Base-by-base conservation (phyloP, 30 jellyfish, hydroid and myxozoan species). In the Euphysa ruthae region DNA sequence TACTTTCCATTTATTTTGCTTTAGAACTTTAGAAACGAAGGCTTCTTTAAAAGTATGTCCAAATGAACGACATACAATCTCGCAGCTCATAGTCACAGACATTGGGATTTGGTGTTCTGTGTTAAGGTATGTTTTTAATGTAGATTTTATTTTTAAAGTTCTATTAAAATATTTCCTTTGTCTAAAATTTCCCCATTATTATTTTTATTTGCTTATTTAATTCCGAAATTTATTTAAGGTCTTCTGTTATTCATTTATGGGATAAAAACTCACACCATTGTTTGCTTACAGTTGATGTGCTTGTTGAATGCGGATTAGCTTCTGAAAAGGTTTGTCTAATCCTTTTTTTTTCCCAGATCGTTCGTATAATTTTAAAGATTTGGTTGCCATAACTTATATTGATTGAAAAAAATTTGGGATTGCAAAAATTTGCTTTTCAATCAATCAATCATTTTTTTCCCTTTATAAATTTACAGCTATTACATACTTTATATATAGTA, bases 291-390 rank as follows among this genome's bases (percentile, higher is more conserved):
- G 81, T 87, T 0, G 95, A 85, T 61, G 80, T 85, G 8, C 64
- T 85, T 79, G 95, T 66, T 20, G 95, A 85, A 62, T 66, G 95
- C 73, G 93, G 93, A 0, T 55, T 85, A 13, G 75, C 95, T 29
- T 85, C 95, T 1, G 95, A 85, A 63, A 85, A 85, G 71, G 95
- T 85, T 58, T 38, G n/a, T n/a, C n/a, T n/a, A n/a, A n/a, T n/a
- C n/a, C n/a, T n/a, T n/a, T n/a, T n/a, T n/a, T n/a, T n/a, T n/a
- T n/a, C n/a, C n/a, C n/a, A n/a, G n/a, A n/a, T n/a, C n/a, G n/a
- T n/a, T n/a, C n/a, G n/a, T n/a, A n/a, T n/a, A n/a, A n/a, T n/a
- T n/a, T n/a, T n/a, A n/a, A n/a, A n/a, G n/a, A n/a, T n/a, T n/a
- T n/a, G n/a, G n/a, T n/a, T n/a, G n/a, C n/a, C n/a, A n/a, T n/a